A percentile compares a stretch with the other conserved stretches of the same genome.
These are phyloP conservation scores for Colletes gigas DNA, from an alignment of 1,140 invertebrate genomes.

Conservation along the genomic window DNA sequence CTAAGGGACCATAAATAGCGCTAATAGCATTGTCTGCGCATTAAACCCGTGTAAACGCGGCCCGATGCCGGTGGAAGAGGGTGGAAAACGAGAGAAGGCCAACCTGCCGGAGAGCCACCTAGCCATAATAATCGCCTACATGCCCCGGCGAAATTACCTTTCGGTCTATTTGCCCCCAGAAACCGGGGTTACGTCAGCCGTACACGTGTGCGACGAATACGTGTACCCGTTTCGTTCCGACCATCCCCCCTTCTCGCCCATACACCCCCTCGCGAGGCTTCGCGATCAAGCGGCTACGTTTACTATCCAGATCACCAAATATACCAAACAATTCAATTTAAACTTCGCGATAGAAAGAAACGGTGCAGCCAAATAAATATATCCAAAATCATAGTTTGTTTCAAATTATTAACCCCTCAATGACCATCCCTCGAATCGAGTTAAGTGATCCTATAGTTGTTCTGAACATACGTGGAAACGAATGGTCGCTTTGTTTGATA, in stretches of 20 bases:
- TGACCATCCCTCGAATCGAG: too few relatives aligned
- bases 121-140: constrained; percentile 52
- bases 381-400: too few relatives aligned
- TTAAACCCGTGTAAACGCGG: constrained; percentile 45
- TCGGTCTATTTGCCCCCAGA: constrained; percentile 54
- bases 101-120: constrained; percentile 22
- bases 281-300: constrained; percentile 9
- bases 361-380: too few relatives aligned
- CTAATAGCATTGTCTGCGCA: constrained; percentile 40
- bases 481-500: too few relatives aligned
- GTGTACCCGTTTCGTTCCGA: constrained; percentile 26
- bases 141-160: constrained; percentile 49
- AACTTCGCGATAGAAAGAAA: too few relatives aligned
- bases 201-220: constrained; percentile 44
- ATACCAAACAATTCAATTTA: too few relatives aligned
- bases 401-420: too few relatives aligned
- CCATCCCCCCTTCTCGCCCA: not conserved
- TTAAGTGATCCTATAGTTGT: too few relatives aligned
- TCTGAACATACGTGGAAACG: too few relatives aligned
- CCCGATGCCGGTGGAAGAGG: not conserved
- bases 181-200: constrained; percentile 50
- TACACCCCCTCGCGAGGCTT: not conserved
- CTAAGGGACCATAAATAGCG: constrained; percentile 35
- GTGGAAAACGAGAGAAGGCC: not conserved
- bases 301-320: too few relatives aligned